Evolutionary conservation across 2,888 invertebrate species (phyloP).

Genomic region (Nycteola revayana): DNA sequence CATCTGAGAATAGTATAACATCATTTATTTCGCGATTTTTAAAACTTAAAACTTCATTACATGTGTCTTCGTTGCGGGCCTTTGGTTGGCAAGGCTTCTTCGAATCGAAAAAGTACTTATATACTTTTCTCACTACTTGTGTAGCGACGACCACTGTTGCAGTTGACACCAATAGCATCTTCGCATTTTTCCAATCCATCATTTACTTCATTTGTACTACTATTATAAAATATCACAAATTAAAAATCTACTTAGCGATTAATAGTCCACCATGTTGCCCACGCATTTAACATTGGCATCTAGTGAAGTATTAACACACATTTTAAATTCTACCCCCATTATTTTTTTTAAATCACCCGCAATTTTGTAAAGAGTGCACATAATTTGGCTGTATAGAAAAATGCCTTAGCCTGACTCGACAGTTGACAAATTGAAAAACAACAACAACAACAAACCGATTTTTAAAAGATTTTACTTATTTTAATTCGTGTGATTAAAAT

Average conservation of each 20-base stretch:
- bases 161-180: slow-evolving; percentile 65
- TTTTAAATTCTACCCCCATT: slow-evolving; percentile 41
- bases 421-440: slow-evolving; percentile 13
- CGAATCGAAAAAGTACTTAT: slow-evolving; percentile 54
- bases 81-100: slow-evolving; percentile 39
- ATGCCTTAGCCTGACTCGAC: slow-evolving; percentile 1
- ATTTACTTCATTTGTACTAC: slow-evolving; percentile 25
- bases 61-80: slow-evolving; percentile 44
- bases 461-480: not conserved
- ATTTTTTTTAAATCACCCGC: not conserved
- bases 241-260: slow-evolving; percentile 29
- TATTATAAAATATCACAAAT: slow-evolving; percentile 31
- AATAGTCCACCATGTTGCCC: slow-evolving; percentile 65
- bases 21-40: slow-evolving; percentile 74
- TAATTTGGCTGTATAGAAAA: slow-evolving; percentile 7
- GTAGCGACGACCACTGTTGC: slow-evolving; percentile 67
- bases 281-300: slow-evolving; percentile 44
- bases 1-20: slow-evolving; percentile 74
- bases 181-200: slow-evolving; percentile 75
- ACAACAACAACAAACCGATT: slow-evolving; percentile 28
- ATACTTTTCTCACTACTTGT: slow-evolving; percentile 65
- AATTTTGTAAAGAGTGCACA: slow-evolving; percentile 7
- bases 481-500: too few species aligned
- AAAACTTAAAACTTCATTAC: slow-evolving; percentile 51
- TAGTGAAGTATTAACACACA: slow-evolving; percentile 8